Evolutionary conservation across 2,113 vertebrate genomes (phyloP).

Genomic region (Petaurus breviceps): DNA sequence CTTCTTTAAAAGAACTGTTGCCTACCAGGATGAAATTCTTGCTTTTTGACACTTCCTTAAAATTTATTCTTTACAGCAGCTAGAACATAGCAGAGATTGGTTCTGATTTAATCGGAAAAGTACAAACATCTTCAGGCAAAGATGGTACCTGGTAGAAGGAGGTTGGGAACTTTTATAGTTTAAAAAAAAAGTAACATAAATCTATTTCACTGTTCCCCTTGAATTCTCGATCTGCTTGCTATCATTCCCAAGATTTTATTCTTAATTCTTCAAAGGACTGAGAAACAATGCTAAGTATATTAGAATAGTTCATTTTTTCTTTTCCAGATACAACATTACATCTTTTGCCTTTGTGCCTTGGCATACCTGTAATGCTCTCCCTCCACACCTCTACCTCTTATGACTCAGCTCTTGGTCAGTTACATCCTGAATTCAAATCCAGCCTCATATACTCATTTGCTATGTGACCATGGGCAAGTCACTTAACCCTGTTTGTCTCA

Average conservation of each 20-base stretch:
- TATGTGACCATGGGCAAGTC: no score
- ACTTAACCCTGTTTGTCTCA: no score
- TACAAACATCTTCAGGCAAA: slow-evolving; percentile 53
- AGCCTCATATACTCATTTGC: no score
- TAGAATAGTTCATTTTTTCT: not conserved
- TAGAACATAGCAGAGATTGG: slow-evolving; percentile 58
- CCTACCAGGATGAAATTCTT: slow-evolving; percentile 59
- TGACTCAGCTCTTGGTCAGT: not conserved
- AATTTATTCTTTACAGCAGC: slow-evolving; percentile 62
- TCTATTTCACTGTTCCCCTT: slow-evolving; percentile 61
- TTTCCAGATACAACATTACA: not conserved
- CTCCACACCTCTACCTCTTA: not conserved
- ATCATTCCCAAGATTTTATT: slow-evolving; percentile 65
- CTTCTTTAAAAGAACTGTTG: slow-evolving; percentile 62
- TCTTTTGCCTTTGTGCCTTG: not conserved
- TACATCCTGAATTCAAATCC: no score
- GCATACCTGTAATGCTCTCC: not conserved
- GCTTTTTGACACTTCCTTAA: slow-evolving; percentile 76
- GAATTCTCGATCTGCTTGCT: slow-evolving; percentile 63
- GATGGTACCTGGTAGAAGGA: slow-evolving; percentile 61
- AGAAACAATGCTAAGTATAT: slow-evolving; percentile 30
- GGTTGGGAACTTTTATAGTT: slow-evolving; percentile 57
- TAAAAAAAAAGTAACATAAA: slow-evolving; percentile 31
- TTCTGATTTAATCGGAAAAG: slow-evolving; percentile 71
- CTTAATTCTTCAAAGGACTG: slow-evolving; percentile 14